A percentile compares a stretch with the other conserved stretches of the same genome.
phyloP scores from a whole-genome alignment of 2,797 vertebrate genomes.

The Phataginus tricuspis region DNA sequence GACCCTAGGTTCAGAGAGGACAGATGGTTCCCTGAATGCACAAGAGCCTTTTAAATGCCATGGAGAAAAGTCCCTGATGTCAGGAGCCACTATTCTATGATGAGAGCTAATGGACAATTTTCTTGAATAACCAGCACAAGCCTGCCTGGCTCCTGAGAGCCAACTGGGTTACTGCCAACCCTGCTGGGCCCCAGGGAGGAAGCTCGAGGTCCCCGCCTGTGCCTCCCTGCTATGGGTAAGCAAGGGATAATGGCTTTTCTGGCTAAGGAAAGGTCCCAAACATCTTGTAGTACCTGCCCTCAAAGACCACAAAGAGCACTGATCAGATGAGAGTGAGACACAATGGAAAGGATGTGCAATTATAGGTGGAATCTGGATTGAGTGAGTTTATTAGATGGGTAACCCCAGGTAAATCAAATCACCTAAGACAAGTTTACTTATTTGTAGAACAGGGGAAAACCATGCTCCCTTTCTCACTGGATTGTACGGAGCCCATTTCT shows the following conservation, averaged over 20 bases:
- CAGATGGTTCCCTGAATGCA: neutral
- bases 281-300: neutral
- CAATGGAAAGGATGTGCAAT: neutral
- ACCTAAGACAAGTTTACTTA: slow-evolving; percentile 12
- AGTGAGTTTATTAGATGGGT: neutral
- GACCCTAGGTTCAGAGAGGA: neutral
- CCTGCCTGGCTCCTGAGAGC: neutral
- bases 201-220: neutral
- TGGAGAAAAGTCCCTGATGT: neutral
- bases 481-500: neutral
- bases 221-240: neutral
- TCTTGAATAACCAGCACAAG: neutral
- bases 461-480: neutral
- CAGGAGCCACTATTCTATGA: neutral
- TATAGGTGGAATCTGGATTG: neutral
- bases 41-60: slow-evolving; percentile 34
- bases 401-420: slow-evolving; percentile 9
- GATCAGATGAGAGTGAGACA: neutral
- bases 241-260: neutral
- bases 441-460: slow-evolving; percentile 22
- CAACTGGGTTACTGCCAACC: neutral
- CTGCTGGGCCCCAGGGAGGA: neutral
- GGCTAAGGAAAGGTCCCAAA: neutral
- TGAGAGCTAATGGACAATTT: neutral
- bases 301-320: neutral